Percentiles rank a stretch among this genome's conserved stretches.
Evolutionary conservation across 2,888 invertebrate genomes (phyloP).

Genomic region (Troides aeacus): DNA sequence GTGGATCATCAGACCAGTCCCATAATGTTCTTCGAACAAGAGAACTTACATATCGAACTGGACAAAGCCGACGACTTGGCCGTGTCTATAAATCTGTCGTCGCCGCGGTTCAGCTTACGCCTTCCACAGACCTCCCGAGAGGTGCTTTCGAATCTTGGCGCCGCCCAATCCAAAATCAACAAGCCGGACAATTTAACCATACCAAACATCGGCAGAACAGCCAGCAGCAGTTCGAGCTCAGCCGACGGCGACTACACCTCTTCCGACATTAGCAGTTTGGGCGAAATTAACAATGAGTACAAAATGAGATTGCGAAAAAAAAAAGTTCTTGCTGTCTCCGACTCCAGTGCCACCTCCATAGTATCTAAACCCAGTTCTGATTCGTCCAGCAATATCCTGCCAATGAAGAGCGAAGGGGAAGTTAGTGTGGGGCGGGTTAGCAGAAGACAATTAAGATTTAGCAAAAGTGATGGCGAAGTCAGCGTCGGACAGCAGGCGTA

Average conservation of each 20-base stretch:
- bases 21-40: constrained; percentile 41
- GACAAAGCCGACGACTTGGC: constrained; percentile 51
- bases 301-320: constrained; percentile 46
- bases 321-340: constrained; percentile 49
- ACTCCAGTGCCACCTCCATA: constrained; percentile 55
- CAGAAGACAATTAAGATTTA: constrained; percentile 35
- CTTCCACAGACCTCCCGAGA: constrained; percentile 63
- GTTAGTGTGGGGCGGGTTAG: constrained; percentile 49
- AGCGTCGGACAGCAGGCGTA: constrained; percentile 39
- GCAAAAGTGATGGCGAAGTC: constrained; percentile 58
- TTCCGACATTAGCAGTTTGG: constrained; percentile 71
- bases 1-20: constrained; percentile 68
- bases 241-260: constrained; percentile 62
- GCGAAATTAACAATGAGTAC: constrained; percentile 58
- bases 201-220: constrained; percentile 22
- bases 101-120: constrained; percentile 66
- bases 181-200: not conserved
- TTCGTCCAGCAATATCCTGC: constrained; percentile 52
- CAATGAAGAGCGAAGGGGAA: constrained; percentile 66
- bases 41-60: constrained; percentile 44
- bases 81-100: constrained; percentile 68
- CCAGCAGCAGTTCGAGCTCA: constrained; percentile 60
- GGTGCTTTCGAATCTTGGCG: constrained; percentile 56
- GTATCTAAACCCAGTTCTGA: constrained; percentile 53
- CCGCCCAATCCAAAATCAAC: constrained; percentile 32